phyloP scores from a whole-genome alignment of 1,140 invertebrate genomes.

The Palaemon carinicauda region DNA sequence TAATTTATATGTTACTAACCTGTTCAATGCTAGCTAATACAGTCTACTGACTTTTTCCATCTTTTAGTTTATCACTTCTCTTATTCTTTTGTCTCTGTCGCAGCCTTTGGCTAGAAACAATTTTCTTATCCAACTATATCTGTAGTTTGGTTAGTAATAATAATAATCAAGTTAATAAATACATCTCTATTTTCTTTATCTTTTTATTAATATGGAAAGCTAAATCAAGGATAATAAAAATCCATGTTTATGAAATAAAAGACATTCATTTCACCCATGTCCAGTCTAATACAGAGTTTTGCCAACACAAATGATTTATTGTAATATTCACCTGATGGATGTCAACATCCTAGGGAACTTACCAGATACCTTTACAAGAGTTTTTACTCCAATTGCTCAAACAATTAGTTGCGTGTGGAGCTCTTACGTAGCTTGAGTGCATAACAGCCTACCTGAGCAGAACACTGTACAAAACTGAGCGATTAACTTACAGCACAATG shows the following conservation, averaged over 20 bases:
- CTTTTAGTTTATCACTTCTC: too few species aligned
- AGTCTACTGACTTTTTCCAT: too few species aligned
- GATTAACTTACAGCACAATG: constrained; percentile 28
- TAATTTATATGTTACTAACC: too few species aligned
- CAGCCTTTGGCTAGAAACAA: too few species aligned
- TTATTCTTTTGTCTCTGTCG: too few species aligned
- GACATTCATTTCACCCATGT: constrained; percentile 42
- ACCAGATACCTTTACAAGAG: constrained; percentile 13
- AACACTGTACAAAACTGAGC: constrained; percentile 52
- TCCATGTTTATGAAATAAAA: background rate
- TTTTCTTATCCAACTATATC: too few species aligned
- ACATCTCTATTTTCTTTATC: too few species aligned
- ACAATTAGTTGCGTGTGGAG: constrained; percentile 5
- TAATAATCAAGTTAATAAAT: too few species aligned
- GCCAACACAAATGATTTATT: constrained; percentile 10
- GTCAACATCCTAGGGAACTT: background rate
- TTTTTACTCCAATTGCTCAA: constrained; percentile 6
- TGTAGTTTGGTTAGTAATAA: too few species aligned
- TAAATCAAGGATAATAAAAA: too few species aligned
- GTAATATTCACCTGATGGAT: constrained; percentile 29
- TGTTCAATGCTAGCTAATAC: too few species aligned
- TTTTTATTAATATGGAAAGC: too few species aligned
- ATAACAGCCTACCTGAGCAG: constrained; percentile 34
- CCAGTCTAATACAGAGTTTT: constrained; percentile 47
- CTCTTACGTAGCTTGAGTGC: constrained; percentile 14